Evolutionary conservation across 1,140 invertebrate species (phyloP).

Genomic region (Ips nitidus): DNA sequence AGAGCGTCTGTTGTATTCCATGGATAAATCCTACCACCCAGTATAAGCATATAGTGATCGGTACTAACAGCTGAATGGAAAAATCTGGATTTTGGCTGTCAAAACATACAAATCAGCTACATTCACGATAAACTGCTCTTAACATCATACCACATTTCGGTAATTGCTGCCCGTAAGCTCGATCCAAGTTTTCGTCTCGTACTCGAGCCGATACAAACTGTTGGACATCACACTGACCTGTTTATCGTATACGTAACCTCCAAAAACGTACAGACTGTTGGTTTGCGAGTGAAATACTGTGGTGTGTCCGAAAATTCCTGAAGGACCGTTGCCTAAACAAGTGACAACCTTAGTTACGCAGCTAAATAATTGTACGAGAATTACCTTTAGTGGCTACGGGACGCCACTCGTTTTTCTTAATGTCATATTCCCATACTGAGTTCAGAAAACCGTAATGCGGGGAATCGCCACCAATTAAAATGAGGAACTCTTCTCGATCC

Average conservation of each 20-base stretch:
- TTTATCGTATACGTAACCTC: conserved; percentile 69
- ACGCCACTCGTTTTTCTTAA: conserved; percentile 63
- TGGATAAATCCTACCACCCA: conserved; percentile 77
- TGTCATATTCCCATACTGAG: conserved; percentile 80
- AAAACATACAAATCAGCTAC: conserved; percentile 22
- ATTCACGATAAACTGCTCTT: neutral
- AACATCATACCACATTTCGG: conserved; percentile 42
- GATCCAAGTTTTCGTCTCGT: conserved; percentile 74
- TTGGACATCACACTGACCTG: conserved; percentile 64
- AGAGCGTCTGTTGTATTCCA: conserved; percentile 72
- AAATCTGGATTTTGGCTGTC: conserved; percentile 72
- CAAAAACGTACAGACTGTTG: conserved; percentile 87
- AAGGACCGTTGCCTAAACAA: conserved; percentile 60
- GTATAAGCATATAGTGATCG: conserved; percentile 86
- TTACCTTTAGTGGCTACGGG: conserved; percentile 66
- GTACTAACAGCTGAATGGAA: conserved; percentile 88
- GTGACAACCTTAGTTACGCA: neutral
- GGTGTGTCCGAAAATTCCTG: conserved; percentile 87
- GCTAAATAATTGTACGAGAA: conserved; percentile 1
- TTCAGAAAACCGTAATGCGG: conserved; percentile 74
- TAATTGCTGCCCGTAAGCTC: conserved; percentile 56
- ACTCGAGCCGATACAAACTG: conserved; percentile 76
- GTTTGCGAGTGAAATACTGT: conserved; percentile 82
- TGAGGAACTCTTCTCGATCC: conserved; percentile 72
- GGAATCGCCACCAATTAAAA: conserved; percentile 89